Conservation (phyloP, 2,888 invertebrate species). For the Cheilosia pagana region DNA sequence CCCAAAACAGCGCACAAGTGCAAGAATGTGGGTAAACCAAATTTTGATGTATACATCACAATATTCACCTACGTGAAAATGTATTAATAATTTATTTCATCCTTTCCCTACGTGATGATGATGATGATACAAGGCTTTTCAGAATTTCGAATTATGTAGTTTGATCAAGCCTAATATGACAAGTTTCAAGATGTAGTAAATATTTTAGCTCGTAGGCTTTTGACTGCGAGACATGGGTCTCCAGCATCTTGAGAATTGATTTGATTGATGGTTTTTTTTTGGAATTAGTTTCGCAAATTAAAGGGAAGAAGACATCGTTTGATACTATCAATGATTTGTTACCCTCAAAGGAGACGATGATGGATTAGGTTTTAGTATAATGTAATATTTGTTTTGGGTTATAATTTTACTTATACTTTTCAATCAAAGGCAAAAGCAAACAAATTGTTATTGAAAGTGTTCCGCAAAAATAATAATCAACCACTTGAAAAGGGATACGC, state of each 20-base stretch:
- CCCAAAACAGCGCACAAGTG: background rate
- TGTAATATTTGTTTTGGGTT: no score
- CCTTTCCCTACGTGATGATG: background rate
- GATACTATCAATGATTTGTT: conserved; percentile 7
- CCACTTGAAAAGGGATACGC: no score
- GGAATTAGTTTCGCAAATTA: background rate
- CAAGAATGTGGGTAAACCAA: background rate
- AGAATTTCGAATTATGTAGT: background rate
- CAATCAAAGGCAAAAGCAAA: background rate
- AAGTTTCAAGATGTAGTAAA: background rate
- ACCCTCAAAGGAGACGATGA: conserved; percentile 2
- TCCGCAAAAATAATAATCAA: no score
- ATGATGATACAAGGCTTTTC: background rate
- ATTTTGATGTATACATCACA: background rate
- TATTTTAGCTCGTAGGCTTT: background rate
- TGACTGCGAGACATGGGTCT: no score
- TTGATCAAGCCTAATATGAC: background rate
- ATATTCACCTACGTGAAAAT: background rate
- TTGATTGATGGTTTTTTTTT: conserved; percentile 20
- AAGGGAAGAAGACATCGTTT: background rate
- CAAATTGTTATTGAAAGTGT: no score
- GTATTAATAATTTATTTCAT: conserved; percentile 14
- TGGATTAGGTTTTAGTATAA: conserved; percentile 5
- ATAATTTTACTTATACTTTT: no score
- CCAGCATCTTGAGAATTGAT: background rate